phyloP scores from a whole-genome alignment of 2,797 vertebrate species.

The Kryptolebias ocellatus region DNA sequence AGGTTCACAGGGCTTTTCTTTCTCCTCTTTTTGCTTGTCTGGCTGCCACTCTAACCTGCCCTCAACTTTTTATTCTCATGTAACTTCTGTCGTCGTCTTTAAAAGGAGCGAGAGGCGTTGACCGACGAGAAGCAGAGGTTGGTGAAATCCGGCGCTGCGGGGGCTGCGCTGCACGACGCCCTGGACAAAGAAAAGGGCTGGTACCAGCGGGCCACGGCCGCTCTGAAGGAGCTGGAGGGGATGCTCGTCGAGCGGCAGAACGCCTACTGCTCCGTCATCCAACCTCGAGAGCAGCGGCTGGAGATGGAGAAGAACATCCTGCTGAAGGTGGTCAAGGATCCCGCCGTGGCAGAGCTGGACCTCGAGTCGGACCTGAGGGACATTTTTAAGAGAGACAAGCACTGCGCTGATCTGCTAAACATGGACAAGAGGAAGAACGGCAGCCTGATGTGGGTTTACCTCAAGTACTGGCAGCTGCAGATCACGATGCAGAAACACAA shows the following conservation, averaged over 20 bases:
- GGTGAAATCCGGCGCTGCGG: conserved; percentile 78
- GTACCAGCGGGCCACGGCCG: conserved; percentile 79
- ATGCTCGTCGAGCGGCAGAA: conserved; percentile 89
- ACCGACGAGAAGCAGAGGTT: conserved; percentile 82
- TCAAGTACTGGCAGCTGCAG: conserved; percentile 92
- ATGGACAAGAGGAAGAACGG: conserved; percentile 89
- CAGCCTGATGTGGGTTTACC: conserved; percentile 96
- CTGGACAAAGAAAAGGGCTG: conserved; percentile 85
- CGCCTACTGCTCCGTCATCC: conserved; percentile 89
- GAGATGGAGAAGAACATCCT: conserved; percentile 92
- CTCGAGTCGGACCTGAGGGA: conserved; percentile 88
- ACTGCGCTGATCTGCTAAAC: conserved; percentile 89
- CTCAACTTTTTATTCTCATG: background rate
- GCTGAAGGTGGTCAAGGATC: conserved; percentile 84
- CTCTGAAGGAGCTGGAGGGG: conserved; percentile 87
- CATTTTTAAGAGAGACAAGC: conserved; percentile 92
- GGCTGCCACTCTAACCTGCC: background rate
- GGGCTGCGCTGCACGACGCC: conserved; percentile 78
- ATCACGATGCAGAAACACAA: conserved; percentile 88
- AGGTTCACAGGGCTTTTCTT: background rate
- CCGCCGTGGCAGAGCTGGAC: conserved; percentile 79
- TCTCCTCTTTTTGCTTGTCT: background rate
- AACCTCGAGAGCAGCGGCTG: conserved; percentile 83
- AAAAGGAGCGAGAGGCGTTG: conserved; percentile 83
- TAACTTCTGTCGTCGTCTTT: conserved; percentile 8